Evolutionary conservation across 2,113 vertebrate genomes (phyloP).

Genomic region (Proterorhinus semilunaris): DNA sequence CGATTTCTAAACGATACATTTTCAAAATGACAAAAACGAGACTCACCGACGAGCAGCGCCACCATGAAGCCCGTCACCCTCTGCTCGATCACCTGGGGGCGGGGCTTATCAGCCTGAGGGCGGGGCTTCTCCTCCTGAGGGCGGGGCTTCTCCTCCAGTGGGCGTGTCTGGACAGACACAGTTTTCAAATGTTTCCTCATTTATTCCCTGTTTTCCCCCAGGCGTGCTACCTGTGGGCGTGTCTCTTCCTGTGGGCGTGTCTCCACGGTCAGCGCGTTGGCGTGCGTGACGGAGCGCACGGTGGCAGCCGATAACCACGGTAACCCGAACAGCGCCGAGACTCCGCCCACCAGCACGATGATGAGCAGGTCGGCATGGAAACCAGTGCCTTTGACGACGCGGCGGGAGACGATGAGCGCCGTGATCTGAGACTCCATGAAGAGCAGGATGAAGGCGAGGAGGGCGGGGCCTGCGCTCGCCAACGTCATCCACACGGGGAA

Average conservation of each 20-base stretch:
- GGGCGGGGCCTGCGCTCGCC: constrained; percentile 85
- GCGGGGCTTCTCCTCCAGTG: background rate
- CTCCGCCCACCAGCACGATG: constrained; percentile 88
- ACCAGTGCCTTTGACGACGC: constrained; percentile 91
- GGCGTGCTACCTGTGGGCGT: background rate
- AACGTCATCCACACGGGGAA: constrained; percentile 98
- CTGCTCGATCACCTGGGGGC: constrained; percentile 95
- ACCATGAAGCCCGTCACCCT: constrained; percentile 91
- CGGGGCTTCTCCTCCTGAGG: background rate
- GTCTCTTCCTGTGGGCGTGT: background rate
- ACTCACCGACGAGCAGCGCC: constrained; percentile 87
- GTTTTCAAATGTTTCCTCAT: too few species aligned
- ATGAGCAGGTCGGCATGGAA: constrained; percentile 93
- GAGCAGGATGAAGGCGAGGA: constrained; percentile 94
- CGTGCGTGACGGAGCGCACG: constrained; percentile 91
- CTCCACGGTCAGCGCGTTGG: constrained; percentile 86
- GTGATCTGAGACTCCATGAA: constrained; percentile 99
- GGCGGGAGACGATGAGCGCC: constrained; percentile 91
- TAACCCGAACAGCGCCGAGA: constrained; percentile 88
- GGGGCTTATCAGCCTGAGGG: constrained; percentile 78
- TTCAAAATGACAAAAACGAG: background rate
- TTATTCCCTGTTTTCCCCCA: too few species aligned
- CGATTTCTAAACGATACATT: background rate
- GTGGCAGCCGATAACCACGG: constrained; percentile 94
- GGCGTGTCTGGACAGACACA: constrained; percentile 51